phyloP scores from a whole-genome alignment of 64 coral and sea anemone species.

The Actinia equina region DNA sequence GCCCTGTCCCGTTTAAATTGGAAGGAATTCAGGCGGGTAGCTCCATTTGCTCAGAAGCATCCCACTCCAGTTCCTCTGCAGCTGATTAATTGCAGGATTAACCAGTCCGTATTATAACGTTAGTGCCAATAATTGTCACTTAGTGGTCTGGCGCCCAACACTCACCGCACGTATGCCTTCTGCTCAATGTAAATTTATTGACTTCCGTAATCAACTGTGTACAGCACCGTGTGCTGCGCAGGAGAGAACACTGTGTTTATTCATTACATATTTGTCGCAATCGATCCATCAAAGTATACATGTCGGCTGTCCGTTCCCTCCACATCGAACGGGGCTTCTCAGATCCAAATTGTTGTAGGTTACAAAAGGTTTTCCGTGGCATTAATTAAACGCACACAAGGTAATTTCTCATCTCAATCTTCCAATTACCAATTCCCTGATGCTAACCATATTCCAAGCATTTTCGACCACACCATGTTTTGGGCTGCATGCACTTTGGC shows the following conservation, averaged over 20 bases:
- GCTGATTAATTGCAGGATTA: not conserved
- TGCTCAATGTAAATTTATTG: not conserved
- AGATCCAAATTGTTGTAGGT: slow-evolving; percentile 17
- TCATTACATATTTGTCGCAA: not conserved
- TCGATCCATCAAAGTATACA: slow-evolving; percentile 23
- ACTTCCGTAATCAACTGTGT: not conserved
- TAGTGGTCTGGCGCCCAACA: not conserved
- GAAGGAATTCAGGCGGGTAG: not conserved
- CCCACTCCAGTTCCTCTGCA: not conserved
- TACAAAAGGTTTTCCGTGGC: not conserved
- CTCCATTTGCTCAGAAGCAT: not conserved
- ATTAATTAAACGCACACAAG: slow-evolving; percentile 15
- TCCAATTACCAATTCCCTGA: not conserved
- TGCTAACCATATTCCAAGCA: not conserved
- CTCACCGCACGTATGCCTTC: not conserved
- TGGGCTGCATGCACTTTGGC: slow-evolving; percentile 25
- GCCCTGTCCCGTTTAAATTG: not conserved
- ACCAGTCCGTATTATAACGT: not conserved
- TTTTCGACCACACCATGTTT: slow-evolving; percentile 3
- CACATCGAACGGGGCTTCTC: slow-evolving; percentile 17
- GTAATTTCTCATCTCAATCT: not conserved
- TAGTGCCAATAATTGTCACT: not conserved
- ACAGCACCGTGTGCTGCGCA: not conserved
- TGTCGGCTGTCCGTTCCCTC: not conserved
- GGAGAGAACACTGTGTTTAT: not conserved